Percentiles rank a stretch among this genome's conserved stretches.
phyloP scores from a whole-genome alignment of 2,888 invertebrate genomes.

The Camponotus fellah region DNA sequence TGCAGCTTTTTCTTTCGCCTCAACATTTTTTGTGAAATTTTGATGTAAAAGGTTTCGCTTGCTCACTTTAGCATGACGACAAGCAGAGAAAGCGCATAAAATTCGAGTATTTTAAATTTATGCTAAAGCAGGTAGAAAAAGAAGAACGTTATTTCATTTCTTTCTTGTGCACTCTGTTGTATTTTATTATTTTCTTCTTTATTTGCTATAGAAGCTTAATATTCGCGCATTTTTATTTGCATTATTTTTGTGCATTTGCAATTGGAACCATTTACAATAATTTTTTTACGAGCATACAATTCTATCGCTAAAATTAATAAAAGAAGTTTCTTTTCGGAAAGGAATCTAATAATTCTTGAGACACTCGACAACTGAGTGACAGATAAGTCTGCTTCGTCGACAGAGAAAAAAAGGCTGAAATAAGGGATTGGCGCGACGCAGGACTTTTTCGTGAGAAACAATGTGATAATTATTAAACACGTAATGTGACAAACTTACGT shows the following conservation, averaged over 20 bases:
- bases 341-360: conserved; percentile 19
- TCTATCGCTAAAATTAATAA: conserved; percentile 1
- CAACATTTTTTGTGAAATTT: neutral
- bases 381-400: neutral
- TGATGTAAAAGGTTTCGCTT: conserved; percentile 4
- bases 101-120: neutral
- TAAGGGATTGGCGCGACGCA: neutral
- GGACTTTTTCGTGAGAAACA: neutral
- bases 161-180: neutral
- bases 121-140: neutral
- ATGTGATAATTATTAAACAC: neutral
- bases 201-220: neutral
- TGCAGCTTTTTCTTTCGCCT: neutral
- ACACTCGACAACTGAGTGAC: neutral
- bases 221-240: neutral
- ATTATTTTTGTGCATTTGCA: neutral
- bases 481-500: neutral
- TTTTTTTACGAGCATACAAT: neutral
- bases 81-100: conserved; percentile 22
- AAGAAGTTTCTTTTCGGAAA: neutral
- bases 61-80: neutral
- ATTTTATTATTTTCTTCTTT: neutral
- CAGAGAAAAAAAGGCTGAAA: neutral
- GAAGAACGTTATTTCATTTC: neutral
- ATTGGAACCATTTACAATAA: neutral